Evolutionary conservation across 2,113 vertebrate genomes (phyloP), one percentile per base, ranked within the genome.

Genomic region (Furnarius figulus): DNA sequence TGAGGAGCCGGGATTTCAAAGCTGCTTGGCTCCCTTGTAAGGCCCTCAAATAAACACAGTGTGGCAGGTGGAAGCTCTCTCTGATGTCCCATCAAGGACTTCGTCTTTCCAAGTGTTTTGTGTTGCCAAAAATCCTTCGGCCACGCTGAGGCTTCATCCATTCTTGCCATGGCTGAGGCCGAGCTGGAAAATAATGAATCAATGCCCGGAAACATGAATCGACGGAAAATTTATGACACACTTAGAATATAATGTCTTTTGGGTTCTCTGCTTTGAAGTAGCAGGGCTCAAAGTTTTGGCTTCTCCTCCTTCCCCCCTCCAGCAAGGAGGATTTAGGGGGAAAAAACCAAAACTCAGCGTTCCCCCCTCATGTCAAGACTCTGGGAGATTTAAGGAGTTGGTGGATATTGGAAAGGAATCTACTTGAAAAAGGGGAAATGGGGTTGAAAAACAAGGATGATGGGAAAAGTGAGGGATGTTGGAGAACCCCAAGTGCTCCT

Each of bases 51-150:
- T 96, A 97, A 97, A 97, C 90, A 96, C 44, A 1, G 95, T 28
- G 92, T 94, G 96, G 95, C 96, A 97, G 96, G 96, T 96, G 96
- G 96, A 96, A 97, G 94, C 93, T 86, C 92, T 96, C 95, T 81
- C 90, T 96, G 92, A 90, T 93, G 92, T 95, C 93, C 92, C 46
- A 0, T 89, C 89, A 47, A 93, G 95, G 91, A 50, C 30, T 83
- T 27, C 0, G 6, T 37, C 92, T 89, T 77, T 83, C 92, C 90
- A 94, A 94, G 85, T 28, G 79, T 5, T 90, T 50, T 2, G 4
- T 1, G 17, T 6, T 95, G 95, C 95, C 96, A 95, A 61, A 89
- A 92, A 44, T 46, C 5, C 75, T 44, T 63, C 6, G 79, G 85
- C 93, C 79, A 52, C 85, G 55, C 85, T 10, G 7, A 71, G 93